A percentile compares a stretch with the other conserved stretches of the same genome.
phyloP scores from a whole-genome alignment of 2,888 invertebrate species.

The Ditula angustiorana region DNA sequence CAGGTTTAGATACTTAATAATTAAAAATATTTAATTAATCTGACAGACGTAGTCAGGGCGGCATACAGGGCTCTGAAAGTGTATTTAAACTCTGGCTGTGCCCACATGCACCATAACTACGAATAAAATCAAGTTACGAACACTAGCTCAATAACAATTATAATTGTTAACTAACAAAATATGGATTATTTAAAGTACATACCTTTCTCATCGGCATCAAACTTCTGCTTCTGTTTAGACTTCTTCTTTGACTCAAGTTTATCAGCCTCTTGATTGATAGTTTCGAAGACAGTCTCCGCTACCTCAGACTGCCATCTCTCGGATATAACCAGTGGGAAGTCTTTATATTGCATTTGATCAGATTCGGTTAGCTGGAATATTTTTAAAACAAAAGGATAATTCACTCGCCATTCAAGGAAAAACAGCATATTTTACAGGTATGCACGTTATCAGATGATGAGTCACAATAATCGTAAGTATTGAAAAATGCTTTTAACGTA shows the following conservation, averaged over 20 bases:
- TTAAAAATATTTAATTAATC: no score
- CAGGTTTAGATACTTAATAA: no score
- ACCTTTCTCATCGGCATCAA: slow-evolving; percentile 98
- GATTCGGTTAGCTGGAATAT: slow-evolving; percentile 92
- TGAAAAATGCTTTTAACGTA: not conserved
- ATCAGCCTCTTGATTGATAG: slow-evolving; percentile 98
- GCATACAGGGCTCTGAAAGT: no score
- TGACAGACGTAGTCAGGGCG: no score
- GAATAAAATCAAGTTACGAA: no score
- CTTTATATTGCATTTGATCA: slow-evolving; percentile 99
- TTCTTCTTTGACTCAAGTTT: slow-evolving; percentile 97
- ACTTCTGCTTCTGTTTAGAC: slow-evolving; percentile 97
- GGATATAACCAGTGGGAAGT: slow-evolving; percentile 99
- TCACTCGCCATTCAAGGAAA: not conserved
- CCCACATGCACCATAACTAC: no score
- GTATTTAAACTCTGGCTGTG: no score
- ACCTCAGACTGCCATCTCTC: slow-evolving; percentile 99
- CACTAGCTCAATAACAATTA: not conserved
- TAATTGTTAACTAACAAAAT: not conserved
- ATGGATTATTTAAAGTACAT: slow-evolving; percentile 17
- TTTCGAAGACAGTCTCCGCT: slow-evolving; percentile 99
- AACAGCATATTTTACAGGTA: not conserved
- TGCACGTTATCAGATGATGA: not conserved
- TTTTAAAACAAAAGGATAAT: not conserved
- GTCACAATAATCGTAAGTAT: not conserved